phyloP scores from a whole-genome alignment of 2,113 vertebrate genomes.

The Gymnarchus niloticus region DNA sequence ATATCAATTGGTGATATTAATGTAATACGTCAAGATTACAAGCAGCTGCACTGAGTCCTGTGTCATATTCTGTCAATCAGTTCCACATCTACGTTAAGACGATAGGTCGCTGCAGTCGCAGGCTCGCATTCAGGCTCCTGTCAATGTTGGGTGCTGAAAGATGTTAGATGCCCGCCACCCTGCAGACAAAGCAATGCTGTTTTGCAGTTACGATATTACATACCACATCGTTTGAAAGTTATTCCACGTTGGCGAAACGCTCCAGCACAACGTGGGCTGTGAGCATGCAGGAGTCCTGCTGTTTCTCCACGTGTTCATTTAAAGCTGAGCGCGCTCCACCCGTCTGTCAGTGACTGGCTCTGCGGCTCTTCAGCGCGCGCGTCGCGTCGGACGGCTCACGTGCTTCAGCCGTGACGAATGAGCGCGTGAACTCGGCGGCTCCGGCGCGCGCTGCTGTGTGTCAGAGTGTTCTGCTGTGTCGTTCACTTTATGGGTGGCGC shows the following conservation, averaged over 20 bases:
- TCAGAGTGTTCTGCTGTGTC: not conserved
- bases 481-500: not conserved
- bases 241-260: not conserved
- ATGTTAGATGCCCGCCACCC: not conserved
- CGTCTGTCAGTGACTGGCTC: conserved; percentile 15
- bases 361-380: not conserved
- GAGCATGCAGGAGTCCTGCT: not conserved
- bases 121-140: not conserved
- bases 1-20: no score
- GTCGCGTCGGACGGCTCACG: not conserved
- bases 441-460: not conserved
- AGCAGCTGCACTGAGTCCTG: not conserved
- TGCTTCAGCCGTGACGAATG: not conserved
- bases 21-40: no score
- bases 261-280: not conserved
- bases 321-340: not conserved
- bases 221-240: not conserved
- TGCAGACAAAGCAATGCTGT: no score
- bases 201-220: no score
- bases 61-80: not conserved
- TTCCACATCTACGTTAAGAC: not conserved
- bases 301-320: not conserved
- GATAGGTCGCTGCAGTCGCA: not conserved
- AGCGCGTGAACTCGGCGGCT: not conserved
- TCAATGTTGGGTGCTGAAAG: not conserved